Percentiles rank a stretch among this genome's conserved stretches.
phyloP scores from a whole-genome alignment of 2,113 vertebrate genomes.

The Promerops cafer region DNA sequence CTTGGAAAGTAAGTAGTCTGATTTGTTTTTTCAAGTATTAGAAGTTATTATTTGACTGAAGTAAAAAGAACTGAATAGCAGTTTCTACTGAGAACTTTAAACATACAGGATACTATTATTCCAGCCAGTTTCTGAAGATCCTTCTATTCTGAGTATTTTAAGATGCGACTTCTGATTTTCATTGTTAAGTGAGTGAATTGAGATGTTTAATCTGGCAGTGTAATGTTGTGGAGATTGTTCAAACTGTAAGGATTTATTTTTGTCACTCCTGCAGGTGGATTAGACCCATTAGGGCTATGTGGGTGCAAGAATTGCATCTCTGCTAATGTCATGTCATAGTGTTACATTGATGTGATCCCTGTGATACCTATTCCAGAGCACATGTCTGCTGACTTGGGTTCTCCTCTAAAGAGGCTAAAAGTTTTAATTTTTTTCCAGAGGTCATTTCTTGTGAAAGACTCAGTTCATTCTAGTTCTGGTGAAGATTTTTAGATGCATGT shows the following conservation, averaged over 20 bases:
- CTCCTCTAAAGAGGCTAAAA: neutral
- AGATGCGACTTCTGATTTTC: neutral
- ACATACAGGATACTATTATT: neutral
- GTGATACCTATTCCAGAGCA: neutral
- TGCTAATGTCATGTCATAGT: neutral
- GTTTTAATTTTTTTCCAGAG: neutral
- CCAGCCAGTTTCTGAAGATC: neutral
- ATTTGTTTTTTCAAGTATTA: neutral
- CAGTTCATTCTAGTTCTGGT: neutral
- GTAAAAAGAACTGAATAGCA: neutral
- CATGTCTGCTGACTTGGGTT: neutral
- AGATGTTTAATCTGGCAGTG: neutral
- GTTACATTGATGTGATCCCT: neutral
- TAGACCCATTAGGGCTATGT: neutral
- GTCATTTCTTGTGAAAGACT: neutral
- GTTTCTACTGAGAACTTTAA: neutral
- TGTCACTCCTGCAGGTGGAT: neutral
- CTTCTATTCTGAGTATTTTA: neutral
- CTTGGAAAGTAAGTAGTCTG: conserved; percentile 88
- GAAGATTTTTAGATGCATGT: neutral
- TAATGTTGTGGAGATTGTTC: neutral
- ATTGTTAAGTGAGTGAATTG: neutral
- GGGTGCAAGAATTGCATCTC: neutral
- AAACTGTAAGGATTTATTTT: neutral
- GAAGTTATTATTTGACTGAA: neutral